These are phyloP conservation scores for Hozukius guyotensis DNA, from an alignment of 2,797 vertebrate species.

Conservation along the genomic window DNA sequence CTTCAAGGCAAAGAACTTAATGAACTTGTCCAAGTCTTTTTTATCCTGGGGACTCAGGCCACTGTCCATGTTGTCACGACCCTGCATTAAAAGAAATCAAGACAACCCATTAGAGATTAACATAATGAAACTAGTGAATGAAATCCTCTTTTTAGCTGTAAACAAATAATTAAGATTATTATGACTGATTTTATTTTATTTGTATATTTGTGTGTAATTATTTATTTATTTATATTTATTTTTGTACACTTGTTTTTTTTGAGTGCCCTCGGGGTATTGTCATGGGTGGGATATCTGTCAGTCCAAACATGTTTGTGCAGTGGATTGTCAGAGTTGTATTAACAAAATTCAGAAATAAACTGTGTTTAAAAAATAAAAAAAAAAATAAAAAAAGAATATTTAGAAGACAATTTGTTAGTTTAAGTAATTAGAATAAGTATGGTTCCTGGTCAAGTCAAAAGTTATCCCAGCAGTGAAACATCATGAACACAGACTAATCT, in stretches of 20 bases:
- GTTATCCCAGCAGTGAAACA: background rate
- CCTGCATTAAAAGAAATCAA: conserved; percentile 71
- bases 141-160: background rate
- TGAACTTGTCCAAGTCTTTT: conserved; percentile 99
- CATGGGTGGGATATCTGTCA: fast-evolving
- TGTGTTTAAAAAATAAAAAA: too few species aligned
- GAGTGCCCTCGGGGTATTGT: too few species aligned
- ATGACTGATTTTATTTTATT: too few species aligned
- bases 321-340: too few species aligned
- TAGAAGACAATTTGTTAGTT: background rate
- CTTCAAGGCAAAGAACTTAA: conserved; percentile 99
- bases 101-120: background rate
- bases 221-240: too few species aligned
- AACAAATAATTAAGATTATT: background rate
- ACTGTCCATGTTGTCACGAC: conserved; percentile 91
- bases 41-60: conserved; percentile 98
- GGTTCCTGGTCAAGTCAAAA: background rate
- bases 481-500: background rate
- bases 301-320: too few species aligned
- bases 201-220: too few species aligned
- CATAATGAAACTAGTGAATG: too few species aligned
- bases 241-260: too few species aligned
- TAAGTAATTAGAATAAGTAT: too few species aligned
- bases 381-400: too few species aligned
- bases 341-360: too few species aligned